phyloP scores from a whole-genome alignment of 2,113 vertebrate species.

The Salvelinus alpinus region DNA sequence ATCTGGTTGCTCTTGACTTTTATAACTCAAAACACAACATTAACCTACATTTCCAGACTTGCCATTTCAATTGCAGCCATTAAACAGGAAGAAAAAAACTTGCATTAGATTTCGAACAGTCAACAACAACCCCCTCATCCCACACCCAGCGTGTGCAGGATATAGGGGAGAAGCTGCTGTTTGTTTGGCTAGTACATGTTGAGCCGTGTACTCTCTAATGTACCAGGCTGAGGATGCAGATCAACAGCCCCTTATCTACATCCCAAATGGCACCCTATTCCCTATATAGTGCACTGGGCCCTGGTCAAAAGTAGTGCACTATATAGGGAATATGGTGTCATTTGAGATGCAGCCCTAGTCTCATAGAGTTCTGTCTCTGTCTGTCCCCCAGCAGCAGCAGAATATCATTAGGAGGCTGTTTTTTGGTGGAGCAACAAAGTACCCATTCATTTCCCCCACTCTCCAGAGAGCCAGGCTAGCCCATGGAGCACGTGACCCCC shows the following conservation, averaged over 20 bases:
- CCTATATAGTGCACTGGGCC: too few relatives aligned
- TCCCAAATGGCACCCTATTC: too few relatives aligned
- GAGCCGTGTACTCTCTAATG: slow-evolving; percentile 42
- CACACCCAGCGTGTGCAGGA: not conserved
- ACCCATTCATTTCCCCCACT: slow-evolving; percentile 76
- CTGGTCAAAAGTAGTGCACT: too few relatives aligned
- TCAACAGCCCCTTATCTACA: too few relatives aligned
- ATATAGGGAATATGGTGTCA: too few relatives aligned
- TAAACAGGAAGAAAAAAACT: too few relatives aligned
- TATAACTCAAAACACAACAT: too few relatives aligned
- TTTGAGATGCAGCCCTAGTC: too few relatives aligned
- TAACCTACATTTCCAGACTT: too few relatives aligned
- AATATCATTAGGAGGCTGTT: slow-evolving; percentile 44
- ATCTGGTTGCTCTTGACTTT: too few relatives aligned
- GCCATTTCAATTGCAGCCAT: too few relatives aligned
- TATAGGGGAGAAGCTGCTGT: slow-evolving; percentile 30
- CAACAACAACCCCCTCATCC: not conserved
- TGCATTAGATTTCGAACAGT: too few relatives aligned
- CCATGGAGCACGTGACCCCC: slow-evolving; percentile 60
- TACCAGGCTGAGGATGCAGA: not conserved
- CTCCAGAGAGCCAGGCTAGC: slow-evolving; percentile 57
- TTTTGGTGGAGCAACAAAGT: slow-evolving; percentile 74
- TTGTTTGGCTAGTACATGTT: slow-evolving; percentile 43
- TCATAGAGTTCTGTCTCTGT: slow-evolving; percentile 23
- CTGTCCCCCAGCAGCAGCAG: slow-evolving; percentile 30